Base-by-base conservation (phyloP, 2,113 vertebrate species). In the Burhinus bistriatus region DNA sequence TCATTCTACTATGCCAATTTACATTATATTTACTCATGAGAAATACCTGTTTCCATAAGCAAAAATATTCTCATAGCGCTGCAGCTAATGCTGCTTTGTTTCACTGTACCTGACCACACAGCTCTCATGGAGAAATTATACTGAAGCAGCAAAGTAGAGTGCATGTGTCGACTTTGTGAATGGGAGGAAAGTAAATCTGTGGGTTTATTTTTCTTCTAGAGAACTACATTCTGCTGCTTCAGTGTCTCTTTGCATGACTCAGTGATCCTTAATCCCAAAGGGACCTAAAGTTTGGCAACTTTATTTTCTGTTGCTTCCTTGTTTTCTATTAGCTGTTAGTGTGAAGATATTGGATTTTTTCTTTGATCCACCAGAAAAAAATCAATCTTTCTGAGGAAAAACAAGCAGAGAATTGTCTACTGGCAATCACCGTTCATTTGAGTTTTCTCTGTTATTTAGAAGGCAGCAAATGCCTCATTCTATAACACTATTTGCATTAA, bases 361-460 rank as follows among this genome's bases (percentile, higher is more conserved):
- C 26, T 85, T 83, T 47, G 68, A 80, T 85, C 70, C 2, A 8
- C 79, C 40, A 76, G 80, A 91, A 89, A 17, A 82, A 93, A 95
- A 95, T 88, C 90, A 90, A 90, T 92, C 65, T 64, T 90, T 70
- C 57, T 75, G 42, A 64, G 68, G 65, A 72, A 91, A 95, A 95
- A 89, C 71, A 89, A 84, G 73, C 18, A 65, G 75, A 61, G 16
- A 95, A 81, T 47, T 79, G 47, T 75, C 59, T 87, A n/a, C 62
- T 84, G 52, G 57, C 69, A 79, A 64, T 71, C 52, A 36, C 38
- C 59, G 38, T 54, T 87, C 52, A 44, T 95, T 68, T 84, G n/a
- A 66, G 51, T 81, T 93, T 84, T 86, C 86, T 38, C 59, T 86
- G 9, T 26, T 52, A 58, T 55, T 86, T 59, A 30, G 36, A 83